Conservation (phyloP, 2,797 vertebrate genomes). For the Tokudaia muenninki region DNA sequence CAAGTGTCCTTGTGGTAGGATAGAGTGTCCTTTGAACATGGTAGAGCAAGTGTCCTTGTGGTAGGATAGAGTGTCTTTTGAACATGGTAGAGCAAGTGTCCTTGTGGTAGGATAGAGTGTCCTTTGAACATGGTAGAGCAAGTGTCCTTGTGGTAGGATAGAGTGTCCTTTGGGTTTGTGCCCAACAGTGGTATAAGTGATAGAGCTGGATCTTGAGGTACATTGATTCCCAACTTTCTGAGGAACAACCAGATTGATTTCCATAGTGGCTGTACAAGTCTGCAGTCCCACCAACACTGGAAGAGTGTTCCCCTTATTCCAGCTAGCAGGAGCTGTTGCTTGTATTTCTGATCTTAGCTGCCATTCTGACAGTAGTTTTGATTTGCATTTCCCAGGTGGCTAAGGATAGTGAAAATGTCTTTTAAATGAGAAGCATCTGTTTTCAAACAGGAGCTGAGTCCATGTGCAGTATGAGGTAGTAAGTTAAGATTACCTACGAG, state of each 20-base stretch:
- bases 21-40: background rate
- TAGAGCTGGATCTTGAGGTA: background rate
- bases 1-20: background rate
- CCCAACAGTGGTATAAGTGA: background rate
- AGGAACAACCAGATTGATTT: background rate
- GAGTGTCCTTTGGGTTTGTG: background rate
- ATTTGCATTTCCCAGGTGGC: background rate
- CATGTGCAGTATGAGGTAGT: background rate
- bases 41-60: background rate
- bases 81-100: too few relatives aligned
- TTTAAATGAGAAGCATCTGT: background rate
- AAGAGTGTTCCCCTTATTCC: background rate
- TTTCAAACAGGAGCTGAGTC: background rate
- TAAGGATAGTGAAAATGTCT: background rate
- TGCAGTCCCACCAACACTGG: background rate
- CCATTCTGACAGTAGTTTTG: background rate
- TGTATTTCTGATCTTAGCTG: background rate
- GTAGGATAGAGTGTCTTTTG: background rate
- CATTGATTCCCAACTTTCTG: background rate
- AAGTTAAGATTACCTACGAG: constrained; percentile 38
- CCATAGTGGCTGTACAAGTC: background rate
- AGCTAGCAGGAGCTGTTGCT: background rate
- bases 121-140: background rate
- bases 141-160: too few relatives aligned
- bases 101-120: background rate